phyloP scores from a whole-genome alignment of 2,888 invertebrate genomes.

The Idaea straminata region DNA sequence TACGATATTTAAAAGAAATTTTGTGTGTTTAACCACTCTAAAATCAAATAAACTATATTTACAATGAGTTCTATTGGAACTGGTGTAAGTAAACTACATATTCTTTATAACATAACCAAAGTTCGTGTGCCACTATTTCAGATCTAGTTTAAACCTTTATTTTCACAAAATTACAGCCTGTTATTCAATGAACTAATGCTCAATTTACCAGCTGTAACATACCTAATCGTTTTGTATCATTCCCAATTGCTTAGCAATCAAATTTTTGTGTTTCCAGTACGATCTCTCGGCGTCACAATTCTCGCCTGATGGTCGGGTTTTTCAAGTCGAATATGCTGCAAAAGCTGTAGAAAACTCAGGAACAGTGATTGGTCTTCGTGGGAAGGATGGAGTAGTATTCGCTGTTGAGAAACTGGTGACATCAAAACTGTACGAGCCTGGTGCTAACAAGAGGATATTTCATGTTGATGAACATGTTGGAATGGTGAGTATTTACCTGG shows the following conservation, averaged over 20 bases:
- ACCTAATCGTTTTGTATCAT: neutral
- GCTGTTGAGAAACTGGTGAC: slow-evolving; percentile 98
- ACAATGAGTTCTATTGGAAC: slow-evolving; percentile 97
- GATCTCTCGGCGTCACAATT: slow-evolving; percentile 99
- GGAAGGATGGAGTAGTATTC: slow-evolving; percentile 97
- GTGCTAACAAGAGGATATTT: slow-evolving; percentile 94
- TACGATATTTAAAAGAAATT: slow-evolving; percentile 19
- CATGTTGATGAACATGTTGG: slow-evolving; percentile 97
- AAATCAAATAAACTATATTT: slow-evolving; percentile 28
- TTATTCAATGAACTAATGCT: neutral
- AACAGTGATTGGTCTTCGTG: slow-evolving; percentile 95
- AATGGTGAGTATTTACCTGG: slow-evolving; percentile 81
- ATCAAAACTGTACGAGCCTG: slow-evolving; percentile 95
- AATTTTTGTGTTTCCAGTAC: slow-evolving; percentile 83
- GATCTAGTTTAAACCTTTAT: neutral
- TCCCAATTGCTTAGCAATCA: neutral
- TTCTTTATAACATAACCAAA: slow-evolving; percentile 17
- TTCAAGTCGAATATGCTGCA: slow-evolving; percentile 99
- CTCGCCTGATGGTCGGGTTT: slow-evolving; percentile 99
- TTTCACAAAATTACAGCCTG: neutral
- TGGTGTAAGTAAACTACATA: slow-evolving; percentile 84
- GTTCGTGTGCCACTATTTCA: neutral
- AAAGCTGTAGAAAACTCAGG: slow-evolving; percentile 99
- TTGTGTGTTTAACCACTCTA: slow-evolving; percentile 13
- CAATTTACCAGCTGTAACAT: neutral